Evolutionary conservation across 2,113 vertebrate species (phyloP).

Genomic region (Urocitellus parryii): DNA sequence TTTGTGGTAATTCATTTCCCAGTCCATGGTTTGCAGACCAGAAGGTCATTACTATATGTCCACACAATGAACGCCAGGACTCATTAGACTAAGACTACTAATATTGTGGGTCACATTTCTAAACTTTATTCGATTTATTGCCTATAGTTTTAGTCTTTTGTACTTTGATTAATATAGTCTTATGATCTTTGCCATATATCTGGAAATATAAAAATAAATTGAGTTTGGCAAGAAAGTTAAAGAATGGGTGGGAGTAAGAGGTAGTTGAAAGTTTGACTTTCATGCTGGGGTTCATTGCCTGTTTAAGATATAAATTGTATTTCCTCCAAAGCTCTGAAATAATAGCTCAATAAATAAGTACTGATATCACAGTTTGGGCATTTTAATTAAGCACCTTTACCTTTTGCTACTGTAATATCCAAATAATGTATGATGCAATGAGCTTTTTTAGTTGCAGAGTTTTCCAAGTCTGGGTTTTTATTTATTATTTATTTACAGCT

Average conservation of each 20-base stretch:
- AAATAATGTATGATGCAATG: not conserved
- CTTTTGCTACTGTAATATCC: slow-evolving; percentile 40
- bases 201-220: slow-evolving; percentile 37
- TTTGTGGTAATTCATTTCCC: not conserved
- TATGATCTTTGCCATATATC: not conserved
- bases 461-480: slow-evolving; percentile 35
- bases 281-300: slow-evolving; percentile 34
- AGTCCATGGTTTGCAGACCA: not conserved
- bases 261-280: slow-evolving; percentile 55
- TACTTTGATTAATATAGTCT: not conserved
- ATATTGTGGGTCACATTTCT: not conserved
- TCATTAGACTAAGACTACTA: not conserved
- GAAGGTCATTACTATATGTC: not conserved
- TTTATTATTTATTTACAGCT: slow-evolving; percentile 4
- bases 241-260: slow-evolving; percentile 44
- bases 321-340: slow-evolving; percentile 55
- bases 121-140: slow-evolving; percentile 33
- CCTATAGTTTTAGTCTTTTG: slow-evolving; percentile 29
- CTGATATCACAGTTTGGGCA: slow-evolving; percentile 14
- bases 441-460: slow-evolving; percentile 17
- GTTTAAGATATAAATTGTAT: slow-evolving; percentile 57
- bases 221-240: slow-evolving; percentile 45
- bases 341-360: slow-evolving; percentile 63
- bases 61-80: not conserved
- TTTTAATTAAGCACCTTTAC: slow-evolving; percentile 72